Evolutionary conservation across 2,888 invertebrate genomes (phyloP).

Genomic region (Cryptophagus acutangulus): DNA sequence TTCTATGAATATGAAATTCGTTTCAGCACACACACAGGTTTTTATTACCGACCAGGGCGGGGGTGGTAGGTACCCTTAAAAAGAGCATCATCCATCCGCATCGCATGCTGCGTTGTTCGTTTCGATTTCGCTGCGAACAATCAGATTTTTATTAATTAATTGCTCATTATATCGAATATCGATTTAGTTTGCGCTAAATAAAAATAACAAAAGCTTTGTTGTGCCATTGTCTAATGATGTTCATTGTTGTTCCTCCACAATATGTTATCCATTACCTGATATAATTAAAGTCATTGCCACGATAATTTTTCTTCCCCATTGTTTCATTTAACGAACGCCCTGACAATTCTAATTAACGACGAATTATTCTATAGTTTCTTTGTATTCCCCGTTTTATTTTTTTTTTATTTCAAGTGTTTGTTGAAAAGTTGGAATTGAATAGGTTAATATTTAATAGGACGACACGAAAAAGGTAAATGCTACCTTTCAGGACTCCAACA

Average conservation of each 20-base stretch:
- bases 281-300: conserved; percentile 24
- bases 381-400: too few relatives aligned
- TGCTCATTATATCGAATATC: conserved; percentile 18
- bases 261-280: conserved; percentile 22
- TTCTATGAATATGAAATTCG: conserved; percentile 40
- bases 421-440: too few relatives aligned
- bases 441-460: too few relatives aligned
- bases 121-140: too few relatives aligned
- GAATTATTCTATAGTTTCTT: too few relatives aligned
- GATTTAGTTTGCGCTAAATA: conserved; percentile 21
- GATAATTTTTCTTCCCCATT: conserved; percentile 26
- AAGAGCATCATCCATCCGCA: too few relatives aligned
- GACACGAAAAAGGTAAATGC: too few relatives aligned
- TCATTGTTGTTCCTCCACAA: conserved; percentile 19
- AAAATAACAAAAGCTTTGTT: conserved; percentile 23
- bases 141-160: conserved; percentile 14
- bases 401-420: too few relatives aligned
- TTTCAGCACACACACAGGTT: conserved; percentile 8
- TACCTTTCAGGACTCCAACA: too few relatives aligned
- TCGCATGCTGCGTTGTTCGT: conserved; percentile 12
- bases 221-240: conserved; percentile 17
- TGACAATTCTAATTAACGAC: too few relatives aligned
- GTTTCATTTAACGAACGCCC: too few relatives aligned
- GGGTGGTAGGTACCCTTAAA: too few relatives aligned
- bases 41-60: background rate